Evolutionary conservation across 2,113 vertebrate species (phyloP).

Genomic region (Rhodinocichla rosea): DNA sequence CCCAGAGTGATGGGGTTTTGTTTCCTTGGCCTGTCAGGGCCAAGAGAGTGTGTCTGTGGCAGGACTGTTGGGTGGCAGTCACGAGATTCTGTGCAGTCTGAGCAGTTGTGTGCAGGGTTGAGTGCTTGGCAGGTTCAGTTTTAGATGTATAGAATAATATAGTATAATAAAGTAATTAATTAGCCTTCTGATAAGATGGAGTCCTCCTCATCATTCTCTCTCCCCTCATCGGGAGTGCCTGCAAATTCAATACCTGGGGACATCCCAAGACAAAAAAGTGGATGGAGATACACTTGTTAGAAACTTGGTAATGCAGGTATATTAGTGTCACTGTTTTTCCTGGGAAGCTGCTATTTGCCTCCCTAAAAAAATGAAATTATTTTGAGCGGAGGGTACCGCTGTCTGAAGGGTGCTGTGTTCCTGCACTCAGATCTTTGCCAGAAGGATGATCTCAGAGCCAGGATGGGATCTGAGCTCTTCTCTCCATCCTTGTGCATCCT

Average conservation of each 20-base stretch:
- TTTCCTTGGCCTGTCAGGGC: too few species aligned
- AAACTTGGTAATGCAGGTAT: background rate
- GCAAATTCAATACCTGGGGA: background rate
- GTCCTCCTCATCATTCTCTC: too few species aligned
- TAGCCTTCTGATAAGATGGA: too few species aligned
- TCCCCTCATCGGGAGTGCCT: too few species aligned
- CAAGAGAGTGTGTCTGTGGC: too few species aligned
- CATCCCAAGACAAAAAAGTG: background rate
- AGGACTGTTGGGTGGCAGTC: too few species aligned
- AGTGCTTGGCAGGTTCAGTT: too few species aligned
- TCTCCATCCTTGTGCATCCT: background rate
- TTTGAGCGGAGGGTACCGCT: background rate
- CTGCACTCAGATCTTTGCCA: accelerated
- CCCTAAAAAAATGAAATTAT: background rate
- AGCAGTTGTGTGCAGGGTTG: too few species aligned
- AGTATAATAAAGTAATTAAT: too few species aligned
- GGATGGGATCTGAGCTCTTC: background rate
- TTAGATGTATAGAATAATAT: too few species aligned
- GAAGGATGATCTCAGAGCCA: background rate
- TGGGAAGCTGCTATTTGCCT: background rate
- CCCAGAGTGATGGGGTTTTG: too few species aligned
- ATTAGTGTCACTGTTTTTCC: background rate
- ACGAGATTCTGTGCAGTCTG: too few species aligned
- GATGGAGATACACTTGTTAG: background rate
- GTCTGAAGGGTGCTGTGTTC: background rate